Percentiles rank a stretch among this genome's conserved stretches.
Conservation (phyloP, 2,888 invertebrate genomes). For the Hanleya hanleyi region DNA sequence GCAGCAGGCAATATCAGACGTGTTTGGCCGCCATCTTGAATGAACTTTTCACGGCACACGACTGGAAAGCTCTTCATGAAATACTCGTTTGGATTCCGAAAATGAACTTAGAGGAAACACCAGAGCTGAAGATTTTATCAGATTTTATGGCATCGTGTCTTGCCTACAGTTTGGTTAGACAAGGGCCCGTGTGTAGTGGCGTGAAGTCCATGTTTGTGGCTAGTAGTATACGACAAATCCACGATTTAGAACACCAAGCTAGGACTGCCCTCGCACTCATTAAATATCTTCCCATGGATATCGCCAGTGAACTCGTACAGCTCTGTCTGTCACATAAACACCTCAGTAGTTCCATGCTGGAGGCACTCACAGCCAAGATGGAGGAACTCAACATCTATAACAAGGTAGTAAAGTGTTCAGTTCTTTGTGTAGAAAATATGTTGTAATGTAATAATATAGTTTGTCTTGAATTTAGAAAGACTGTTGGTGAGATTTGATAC, state of each 20-base stretch:
- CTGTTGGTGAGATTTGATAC: no score
- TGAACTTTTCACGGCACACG: conserved; percentile 46
- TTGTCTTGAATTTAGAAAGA: no score
- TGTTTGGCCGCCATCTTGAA: conserved; percentile 53
- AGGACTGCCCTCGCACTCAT: conserved; percentile 54
- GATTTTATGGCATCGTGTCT: conserved; percentile 60
- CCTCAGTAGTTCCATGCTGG: conserved; percentile 23
- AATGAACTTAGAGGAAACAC: conserved; percentile 40
- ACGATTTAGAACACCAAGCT: conserved; percentile 39
- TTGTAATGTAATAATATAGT: no score
- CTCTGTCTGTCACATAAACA: conserved; percentile 46
- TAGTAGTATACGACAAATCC: not conserved
- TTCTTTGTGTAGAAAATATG: no score
- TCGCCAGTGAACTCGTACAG: conserved; percentile 59
- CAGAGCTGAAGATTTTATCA: conserved; percentile 50
- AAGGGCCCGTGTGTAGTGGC: not conserved
- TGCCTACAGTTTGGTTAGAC: not conserved
- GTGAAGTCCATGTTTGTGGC: not conserved
- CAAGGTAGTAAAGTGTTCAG: no score
- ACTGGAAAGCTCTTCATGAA: conserved; percentile 54
- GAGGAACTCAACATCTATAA: conserved; percentile 52
- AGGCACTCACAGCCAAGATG: conserved; percentile 45
- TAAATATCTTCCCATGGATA: conserved; percentile 53
- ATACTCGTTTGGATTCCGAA: conserved; percentile 59
- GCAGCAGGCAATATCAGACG: conserved; percentile 50